A percentile compares a stretch with the other conserved stretches of the same genome.
These are phyloP conservation scores for Timema podura DNA, from an alignment of 2,888 invertebrate species.

Conservation along the genomic window DNA sequence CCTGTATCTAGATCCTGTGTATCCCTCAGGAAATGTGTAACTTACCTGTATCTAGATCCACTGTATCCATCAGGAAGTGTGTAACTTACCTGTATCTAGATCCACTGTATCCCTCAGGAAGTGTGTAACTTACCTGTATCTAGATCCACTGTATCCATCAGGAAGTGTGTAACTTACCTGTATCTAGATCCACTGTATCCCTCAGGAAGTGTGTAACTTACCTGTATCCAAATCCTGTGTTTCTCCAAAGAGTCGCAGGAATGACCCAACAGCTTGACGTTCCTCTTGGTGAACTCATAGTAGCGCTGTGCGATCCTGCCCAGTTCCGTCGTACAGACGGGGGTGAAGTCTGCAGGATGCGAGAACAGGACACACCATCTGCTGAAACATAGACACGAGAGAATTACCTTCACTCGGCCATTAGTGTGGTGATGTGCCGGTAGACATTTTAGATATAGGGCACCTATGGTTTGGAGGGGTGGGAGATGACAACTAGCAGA, in stretches of 20 bases:
- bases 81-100: constrained; percentile 65
- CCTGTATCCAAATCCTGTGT: constrained; percentile 74
- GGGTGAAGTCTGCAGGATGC: constrained; percentile 60
- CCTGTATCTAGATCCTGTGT: constrained; percentile 74
- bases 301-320: constrained; percentile 67
- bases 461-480: no score
- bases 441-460: no score
- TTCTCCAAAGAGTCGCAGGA: constrained; percentile 70
- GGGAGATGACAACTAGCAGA: no score
- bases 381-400: constrained; percentile 15
- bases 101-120: constrained; percentile 44
- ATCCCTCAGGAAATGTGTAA: no score
- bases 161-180: no score
- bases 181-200: no score
- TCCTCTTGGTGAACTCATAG: constrained; percentile 63
- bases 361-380: constrained; percentile 86
- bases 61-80: neutral
- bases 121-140: no score
- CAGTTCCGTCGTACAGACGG: constrained; percentile 1
- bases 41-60: no score
- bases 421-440: no score
- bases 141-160: no score
- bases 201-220: constrained; percentile 38
- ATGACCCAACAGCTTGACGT: constrained; percentile 71
- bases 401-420: no score